Percentiles rank a stretch among this genome's conserved stretches.
phyloP scores from a whole-genome alignment of 2,797 vertebrate species.

The Phataginus tricuspis region DNA sequence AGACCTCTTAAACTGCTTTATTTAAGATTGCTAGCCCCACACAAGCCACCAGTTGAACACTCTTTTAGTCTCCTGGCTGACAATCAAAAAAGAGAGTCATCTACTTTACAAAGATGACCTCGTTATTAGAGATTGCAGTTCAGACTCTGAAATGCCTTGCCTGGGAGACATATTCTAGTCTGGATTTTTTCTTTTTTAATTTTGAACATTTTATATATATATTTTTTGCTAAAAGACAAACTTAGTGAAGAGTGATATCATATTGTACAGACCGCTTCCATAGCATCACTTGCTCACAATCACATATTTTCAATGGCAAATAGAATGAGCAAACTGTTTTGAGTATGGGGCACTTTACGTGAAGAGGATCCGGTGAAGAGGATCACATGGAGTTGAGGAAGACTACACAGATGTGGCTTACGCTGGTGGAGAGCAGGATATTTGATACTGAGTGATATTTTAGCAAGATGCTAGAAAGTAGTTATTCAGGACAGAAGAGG shows the following conservation, averaged over 20 bases:
- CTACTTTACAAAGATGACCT: neutral
- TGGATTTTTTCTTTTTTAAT: neutral
- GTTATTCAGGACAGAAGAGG: neutral
- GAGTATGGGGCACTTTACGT: neutral
- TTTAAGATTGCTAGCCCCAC: neutral
- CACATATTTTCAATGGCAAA: neutral
- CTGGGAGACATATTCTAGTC: neutral
- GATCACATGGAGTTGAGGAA: neutral
- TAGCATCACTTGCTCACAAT: neutral
- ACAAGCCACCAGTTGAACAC: neutral
- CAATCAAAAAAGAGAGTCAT: neutral
- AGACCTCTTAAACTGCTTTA: neutral
- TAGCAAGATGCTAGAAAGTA: neutral
- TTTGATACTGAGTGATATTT: neutral
- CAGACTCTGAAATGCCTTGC: neutral
- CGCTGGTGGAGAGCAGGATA: neutral
- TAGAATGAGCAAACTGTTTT: neutral
- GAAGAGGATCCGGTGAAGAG: neutral
- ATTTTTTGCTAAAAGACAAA: neutral
- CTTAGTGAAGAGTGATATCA: neutral
- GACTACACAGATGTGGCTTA: neutral
- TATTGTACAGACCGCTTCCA: neutral
- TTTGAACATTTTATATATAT: neutral
- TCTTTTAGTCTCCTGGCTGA: neutral
- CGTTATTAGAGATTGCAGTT: neutral